Evolutionary conservation across 2,888 invertebrate species (phyloP), one percentile per base, ranked within the genome.

Genomic region (Chloromyia formosa): DNA sequence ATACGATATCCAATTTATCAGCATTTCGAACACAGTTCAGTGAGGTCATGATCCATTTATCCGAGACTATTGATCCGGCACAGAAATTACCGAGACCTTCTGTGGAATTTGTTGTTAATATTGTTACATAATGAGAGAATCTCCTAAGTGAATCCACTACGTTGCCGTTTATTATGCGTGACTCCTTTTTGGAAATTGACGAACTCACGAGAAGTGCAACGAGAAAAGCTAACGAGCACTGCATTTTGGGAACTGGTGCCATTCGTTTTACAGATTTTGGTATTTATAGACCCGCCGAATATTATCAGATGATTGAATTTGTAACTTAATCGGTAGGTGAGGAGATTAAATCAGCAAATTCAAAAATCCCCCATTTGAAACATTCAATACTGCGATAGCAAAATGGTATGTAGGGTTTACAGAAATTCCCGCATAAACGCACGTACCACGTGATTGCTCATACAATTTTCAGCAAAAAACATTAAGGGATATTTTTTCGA

Each of bases 81-180:
- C 76, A 77, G 0, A n/a, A 12, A 1, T 58, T 14, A 10, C 7
- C n/a, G 1, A n/a, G 2, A n/a, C n/a, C n/a, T n/a, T n/a, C n/a
- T n/a, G n/a, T n/a, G n/a, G n/a, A n/a, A 7, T n/a, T n/a, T n/a
- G 2, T 14, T 9, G 42, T 40, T 22, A n/a, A 9, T 12, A 74
- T 74, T 7, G 35, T 68, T 1, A 78, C 78, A 23, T 77, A 66
- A 61, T 78, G 77, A 2, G 78, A 76, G 20, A 77, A 78, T 22
- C 75, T 66, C 14, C 58, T 54, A 9, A 78, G 42, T 0, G 77
- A 77, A 49, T 78, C 75, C n/a, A 77, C 72, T 12, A 23, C 35
- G 40, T 64, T 62, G 0, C 78, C 78, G 45, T 61, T 20, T 1
- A 62, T 58, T 5, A 78, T 62, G 10, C 69, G 12, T 1, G 54